Percentiles rank a stretch among this genome's conserved stretches.
Conservation (phyloP, 37 sponge, comb jelly and placozoan species). For the Beroe forskalii region DNA sequence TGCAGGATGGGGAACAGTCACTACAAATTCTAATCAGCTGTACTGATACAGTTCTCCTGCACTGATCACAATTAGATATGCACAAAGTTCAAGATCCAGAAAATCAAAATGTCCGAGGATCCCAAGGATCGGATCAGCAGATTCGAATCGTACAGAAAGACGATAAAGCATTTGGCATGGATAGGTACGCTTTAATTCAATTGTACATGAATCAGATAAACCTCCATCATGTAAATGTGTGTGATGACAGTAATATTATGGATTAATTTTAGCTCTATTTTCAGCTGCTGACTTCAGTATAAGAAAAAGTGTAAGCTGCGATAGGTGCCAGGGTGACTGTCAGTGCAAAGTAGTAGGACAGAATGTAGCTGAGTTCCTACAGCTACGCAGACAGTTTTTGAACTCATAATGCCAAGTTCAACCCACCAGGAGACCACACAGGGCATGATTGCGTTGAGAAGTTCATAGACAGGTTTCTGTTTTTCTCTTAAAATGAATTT, state of each 20-base stretch:
- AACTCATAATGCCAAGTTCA: not conserved
- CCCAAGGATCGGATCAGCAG: no score
- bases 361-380: no score
- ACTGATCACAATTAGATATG: no score
- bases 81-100: no score
- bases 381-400: not conserved
- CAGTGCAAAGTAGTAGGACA: no score
- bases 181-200: not conserved
- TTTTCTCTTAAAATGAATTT: not conserved
- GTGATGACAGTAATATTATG: no score
- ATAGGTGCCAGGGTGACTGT: not conserved
- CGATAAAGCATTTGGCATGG: not conserved
- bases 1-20: no score
- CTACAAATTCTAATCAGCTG: no score
- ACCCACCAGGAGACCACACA: not conserved
- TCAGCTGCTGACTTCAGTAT: conserved; percentile 18
- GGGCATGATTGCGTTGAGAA: not conserved
- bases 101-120: no score
- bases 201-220: no score
- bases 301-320: not conserved
- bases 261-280: not conserved
- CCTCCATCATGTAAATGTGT: no score
- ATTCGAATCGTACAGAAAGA: not conserved
- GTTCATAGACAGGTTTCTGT: not conserved
- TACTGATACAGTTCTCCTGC: no score